Conservation (phyloP, 53 echinoderm and acorn worm genomes). For the Holothuria scabra region DNA sequence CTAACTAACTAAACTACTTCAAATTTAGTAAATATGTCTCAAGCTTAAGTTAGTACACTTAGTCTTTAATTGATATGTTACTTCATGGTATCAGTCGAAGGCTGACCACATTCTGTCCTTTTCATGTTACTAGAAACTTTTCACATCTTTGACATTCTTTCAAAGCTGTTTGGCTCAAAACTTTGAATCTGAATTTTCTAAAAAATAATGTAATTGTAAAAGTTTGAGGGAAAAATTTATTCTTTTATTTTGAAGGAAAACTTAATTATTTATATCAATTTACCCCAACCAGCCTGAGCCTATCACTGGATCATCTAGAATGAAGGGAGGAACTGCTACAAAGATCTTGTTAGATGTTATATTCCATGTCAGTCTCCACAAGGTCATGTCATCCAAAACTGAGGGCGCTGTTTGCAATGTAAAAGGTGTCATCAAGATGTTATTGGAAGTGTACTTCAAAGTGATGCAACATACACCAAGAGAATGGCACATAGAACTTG, state of each 20-base stretch:
- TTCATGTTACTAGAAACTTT: too few relatives aligned
- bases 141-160: too few relatives aligned
- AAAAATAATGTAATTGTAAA: background rate
- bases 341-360: constrained; percentile 76
- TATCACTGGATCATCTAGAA: constrained; percentile 93
- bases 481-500: background rate
- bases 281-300: constrained; percentile 77
- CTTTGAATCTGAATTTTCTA: too few relatives aligned
- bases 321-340: constrained; percentile 91
- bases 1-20: too few relatives aligned
- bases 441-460: constrained; percentile 58
- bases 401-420: background rate
- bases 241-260: background rate
- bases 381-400: background rate
- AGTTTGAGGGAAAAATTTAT: background rate
- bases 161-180: too few relatives aligned
- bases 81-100: too few relatives aligned
- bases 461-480: constrained; percentile 16
- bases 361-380: constrained; percentile 28
- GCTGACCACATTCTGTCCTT: too few relatives aligned
- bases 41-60: too few relatives aligned
- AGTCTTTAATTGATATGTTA: too few relatives aligned
- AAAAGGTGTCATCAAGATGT: background rate
- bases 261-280: background rate
- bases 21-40: too few relatives aligned